These are phyloP conservation scores for Alauda arvensis DNA, from an alignment of 2,797 vertebrate genomes.

Conservation along the genomic window DNA sequence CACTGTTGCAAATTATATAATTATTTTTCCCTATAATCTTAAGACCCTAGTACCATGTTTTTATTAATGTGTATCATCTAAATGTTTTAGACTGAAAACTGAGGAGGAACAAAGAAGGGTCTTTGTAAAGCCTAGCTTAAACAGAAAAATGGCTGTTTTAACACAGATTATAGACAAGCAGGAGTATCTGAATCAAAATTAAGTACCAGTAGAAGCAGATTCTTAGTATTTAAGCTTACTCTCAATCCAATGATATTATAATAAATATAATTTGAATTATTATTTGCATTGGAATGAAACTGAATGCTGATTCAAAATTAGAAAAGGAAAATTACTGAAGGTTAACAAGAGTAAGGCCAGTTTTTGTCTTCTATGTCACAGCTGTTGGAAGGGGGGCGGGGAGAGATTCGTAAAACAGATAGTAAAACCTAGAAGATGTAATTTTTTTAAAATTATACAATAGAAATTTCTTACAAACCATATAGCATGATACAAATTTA, in stretches of 20 bases:
- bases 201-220: not conserved
- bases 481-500: not conserved
- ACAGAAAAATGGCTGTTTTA: not conserved
- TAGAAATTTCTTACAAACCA: not conserved
- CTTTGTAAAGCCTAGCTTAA: not conserved
- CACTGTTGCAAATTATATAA: not conserved
- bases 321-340: not conserved
- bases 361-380: not conserved
- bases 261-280: not conserved
- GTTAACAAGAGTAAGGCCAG: not conserved
- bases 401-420: not conserved
- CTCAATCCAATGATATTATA: not conserved
- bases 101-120: not conserved
- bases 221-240: not conserved
- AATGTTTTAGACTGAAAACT: not conserved
- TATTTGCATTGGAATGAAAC: not conserved
- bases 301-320: not conserved
- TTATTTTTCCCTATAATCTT: not conserved
- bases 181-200: not conserved
- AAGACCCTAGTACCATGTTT: not conserved
- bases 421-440: not conserved
- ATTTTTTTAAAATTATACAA: not conserved
- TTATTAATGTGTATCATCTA: not conserved
- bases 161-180: not conserved
- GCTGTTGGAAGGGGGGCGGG: not conserved